phyloP scores from a whole-genome alignment of 1,140 invertebrate genomes.

The Diuraphis noxia region DNA sequence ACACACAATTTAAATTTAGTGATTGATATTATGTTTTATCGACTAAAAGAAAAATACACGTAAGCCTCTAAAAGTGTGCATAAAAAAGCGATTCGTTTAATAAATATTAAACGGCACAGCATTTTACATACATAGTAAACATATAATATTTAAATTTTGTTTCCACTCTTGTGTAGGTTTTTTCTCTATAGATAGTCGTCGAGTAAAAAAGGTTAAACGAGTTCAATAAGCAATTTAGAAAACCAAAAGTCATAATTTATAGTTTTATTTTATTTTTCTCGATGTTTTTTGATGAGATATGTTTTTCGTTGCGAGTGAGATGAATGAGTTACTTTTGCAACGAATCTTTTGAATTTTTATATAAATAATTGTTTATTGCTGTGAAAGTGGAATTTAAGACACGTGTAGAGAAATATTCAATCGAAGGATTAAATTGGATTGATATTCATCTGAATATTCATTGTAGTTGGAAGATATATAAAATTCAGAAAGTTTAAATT shows the following conservation, averaged over 20 bases:
- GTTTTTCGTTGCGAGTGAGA: not conserved
- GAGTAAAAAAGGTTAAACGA: not conserved
- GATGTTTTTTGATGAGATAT: not conserved
- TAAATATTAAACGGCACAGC: not conserved
- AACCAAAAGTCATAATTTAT: not conserved
- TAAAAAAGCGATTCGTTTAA: constrained; percentile 5
- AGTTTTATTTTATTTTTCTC: not conserved
- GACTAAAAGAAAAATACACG: not conserved
- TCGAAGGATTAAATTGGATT: not conserved
- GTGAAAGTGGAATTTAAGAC: not conserved
- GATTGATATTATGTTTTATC: not conserved
- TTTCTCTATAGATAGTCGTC: not conserved
- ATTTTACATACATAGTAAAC: not conserved
- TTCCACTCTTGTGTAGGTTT: not conserved
- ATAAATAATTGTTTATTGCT: not conserved
- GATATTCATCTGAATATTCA: no score
- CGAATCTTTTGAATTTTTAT: not conserved
- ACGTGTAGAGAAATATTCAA: not conserved
- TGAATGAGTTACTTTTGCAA: not conserved
- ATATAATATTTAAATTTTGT: constrained; percentile 6
- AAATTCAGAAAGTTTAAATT: no score
- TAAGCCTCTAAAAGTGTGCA: not conserved
- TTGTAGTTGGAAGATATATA: no score
- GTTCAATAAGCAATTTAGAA: not conserved
- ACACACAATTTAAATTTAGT: not conserved